Evolutionary conservation across 2,888 invertebrate species (phyloP), one percentile per base, ranked within the genome.

Genomic region (Campopleginae sp.): DNA sequence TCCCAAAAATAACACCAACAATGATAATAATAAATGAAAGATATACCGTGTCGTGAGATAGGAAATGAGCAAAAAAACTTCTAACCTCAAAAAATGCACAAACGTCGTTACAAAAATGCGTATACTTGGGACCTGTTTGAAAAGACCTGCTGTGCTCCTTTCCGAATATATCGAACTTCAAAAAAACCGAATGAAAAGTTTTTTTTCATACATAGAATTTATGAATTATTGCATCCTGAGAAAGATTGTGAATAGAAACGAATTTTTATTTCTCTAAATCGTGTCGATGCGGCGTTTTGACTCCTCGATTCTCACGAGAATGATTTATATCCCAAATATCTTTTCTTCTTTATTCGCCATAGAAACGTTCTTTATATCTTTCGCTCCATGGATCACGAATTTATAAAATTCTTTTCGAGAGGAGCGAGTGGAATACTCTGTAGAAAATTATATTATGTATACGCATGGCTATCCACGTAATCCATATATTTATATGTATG

Each of bases 321-420:
- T 74, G 82, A 82, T 78, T 78, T 82, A 82, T 72, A 63, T 65
- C 68, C 42, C 44, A 66, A 61, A 48, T 70, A 58, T 38, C 8
- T 38, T 78, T 68, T 70, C 58, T 58, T 58, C 54, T 78, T 77
- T 54, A 54, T 65, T 77, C 27, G 76, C 19, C 10, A 19, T 23
- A 23, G 68, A 74, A 38, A 65, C 68, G 46, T 71, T 78, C 54
- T 58, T 72, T 54, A 33, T 51, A 54, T 65, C 61, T 51, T 71
- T 77, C 77, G 31, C 31, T 27, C 44, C 61, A 27, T 58, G 68
- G 68, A 58, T 75, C 80, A 44, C 63, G 65, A 46, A 54, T 80
- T 84, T 75, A 42, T 42, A 71, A 68, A 84, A 79, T 70, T 31
- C 44, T 42, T 74, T 61, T 83, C 27, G 33, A 66, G 61, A 33